Percentiles rank a stretch among this genome's conserved stretches.
phyloP scores from a whole-genome alignment of 2,113 vertebrate species.

The Sinocyclocheilus anophthalmus region DNA sequence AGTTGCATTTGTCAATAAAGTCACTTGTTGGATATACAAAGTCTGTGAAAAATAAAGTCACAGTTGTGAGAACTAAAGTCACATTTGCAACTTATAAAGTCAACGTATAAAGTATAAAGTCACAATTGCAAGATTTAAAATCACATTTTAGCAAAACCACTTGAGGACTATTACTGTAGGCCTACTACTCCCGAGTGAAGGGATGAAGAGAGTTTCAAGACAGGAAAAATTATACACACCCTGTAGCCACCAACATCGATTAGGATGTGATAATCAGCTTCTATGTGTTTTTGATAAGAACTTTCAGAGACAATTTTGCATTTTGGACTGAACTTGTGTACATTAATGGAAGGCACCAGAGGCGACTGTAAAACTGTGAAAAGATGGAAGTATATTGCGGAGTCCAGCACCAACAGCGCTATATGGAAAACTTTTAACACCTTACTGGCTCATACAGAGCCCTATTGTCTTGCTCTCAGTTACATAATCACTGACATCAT shows the following conservation, averaged over 20 bases:
- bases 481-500: slow-evolving; percentile 53
- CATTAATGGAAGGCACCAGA: neutral
- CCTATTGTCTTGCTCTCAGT: slow-evolving; percentile 53
- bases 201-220: neutral
- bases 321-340: neutral
- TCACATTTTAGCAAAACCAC: neutral
- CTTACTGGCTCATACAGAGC: slow-evolving; percentile 58
- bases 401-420: slow-evolving; percentile 53
- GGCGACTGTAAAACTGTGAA: neutral
- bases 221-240: neutral
- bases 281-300: neutral
- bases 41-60: no score
- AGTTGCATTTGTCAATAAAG: no score
- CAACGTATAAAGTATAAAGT: no score
- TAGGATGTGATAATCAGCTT: neutral
- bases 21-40: no score
- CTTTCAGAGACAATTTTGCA: neutral
- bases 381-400: slow-evolving; percentile 21
- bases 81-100: no score
- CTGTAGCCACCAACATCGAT: neutral
- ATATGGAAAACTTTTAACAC: slow-evolving; percentile 60
- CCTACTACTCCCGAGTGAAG: neutral
- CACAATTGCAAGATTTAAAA: neutral
- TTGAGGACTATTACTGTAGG: neutral
- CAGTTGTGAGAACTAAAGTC: no score